Base-by-base conservation (phyloP, 2,113 vertebrate species). In the Helogale parvula region DNA sequence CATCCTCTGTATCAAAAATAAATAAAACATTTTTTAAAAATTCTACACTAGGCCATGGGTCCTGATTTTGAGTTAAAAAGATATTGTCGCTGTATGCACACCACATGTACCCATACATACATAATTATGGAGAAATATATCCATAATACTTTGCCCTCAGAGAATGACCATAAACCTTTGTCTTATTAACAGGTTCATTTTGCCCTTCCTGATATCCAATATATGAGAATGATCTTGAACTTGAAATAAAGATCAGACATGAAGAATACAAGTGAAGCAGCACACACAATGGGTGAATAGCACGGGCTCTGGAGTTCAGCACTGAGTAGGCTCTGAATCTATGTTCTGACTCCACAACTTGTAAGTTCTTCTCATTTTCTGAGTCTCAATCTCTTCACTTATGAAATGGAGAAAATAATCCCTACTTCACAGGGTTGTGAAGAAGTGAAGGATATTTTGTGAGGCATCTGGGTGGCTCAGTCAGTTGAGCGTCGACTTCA, bases 401-500 rank as follows among this genome's bases (percentile, higher is more conserved):
- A 10, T n/a, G 33, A 76, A 89, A 63, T 10, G 52, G 54, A 89
- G 57, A 21, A 25, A 25, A 45, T n/a, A n/a, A n/a, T 23, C 25
- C 38, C 14, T 33, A n/a, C 71, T 7, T 77, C 88, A 35, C 15
- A 79, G 57, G 5, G 54, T 21, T 27, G 41, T 79, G 65, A 90
- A 90, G 41, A 31, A 79, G 31, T 65, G 63, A 50, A 79, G n/a
- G n/a, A 69, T 54, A 60, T 23, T 60, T 60, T 60, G 19, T 60
- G 68, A 33, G 68, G 13, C 3, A 4, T 7, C 68, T 35, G 33
- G 68, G 33, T n/a, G 33, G 33, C 68, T 69, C 33, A 69, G 68
- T 10, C 1, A 7, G 16, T 19, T 35, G 35, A 8, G 68, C 7
- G 0, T 27, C 12, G 11, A 27, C 38, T 41, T 74, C 6, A 4